Evolutionary conservation across 2,797 vertebrate genomes (phyloP).

Genomic region (Lutjanus campechanus): DNA sequence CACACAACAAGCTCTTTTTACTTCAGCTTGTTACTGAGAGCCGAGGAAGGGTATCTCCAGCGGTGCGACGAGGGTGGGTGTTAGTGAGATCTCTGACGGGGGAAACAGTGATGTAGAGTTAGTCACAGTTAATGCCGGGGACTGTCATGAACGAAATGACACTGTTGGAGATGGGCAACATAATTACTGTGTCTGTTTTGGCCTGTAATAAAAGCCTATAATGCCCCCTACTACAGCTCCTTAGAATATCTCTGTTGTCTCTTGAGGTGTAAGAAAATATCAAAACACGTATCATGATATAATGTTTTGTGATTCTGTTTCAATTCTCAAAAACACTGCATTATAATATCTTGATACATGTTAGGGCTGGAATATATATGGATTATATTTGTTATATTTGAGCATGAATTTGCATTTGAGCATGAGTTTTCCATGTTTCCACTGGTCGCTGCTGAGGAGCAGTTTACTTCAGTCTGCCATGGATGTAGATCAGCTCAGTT

Average conservation of each 20-base stretch:
- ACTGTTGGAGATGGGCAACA: constrained; percentile 14
- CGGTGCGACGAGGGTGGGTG: constrained; percentile 43
- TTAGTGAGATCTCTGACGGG: constrained; percentile 49
- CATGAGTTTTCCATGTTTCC: too few species aligned
- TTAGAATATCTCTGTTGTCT: constrained; percentile 23
- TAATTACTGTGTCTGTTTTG: constrained; percentile 44
- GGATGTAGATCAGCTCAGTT: too few species aligned
- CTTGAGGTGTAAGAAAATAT: too few species aligned
- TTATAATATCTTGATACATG: too few species aligned
- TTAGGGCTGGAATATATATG: too few species aligned
- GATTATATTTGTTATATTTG: too few species aligned
- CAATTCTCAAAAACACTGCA: too few species aligned
- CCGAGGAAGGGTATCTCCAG: constrained; percentile 45
- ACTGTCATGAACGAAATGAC: constrained; percentile 39
- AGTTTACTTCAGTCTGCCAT: too few species aligned
- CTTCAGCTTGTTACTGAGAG: constrained; percentile 56
- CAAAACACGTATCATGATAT: too few species aligned
- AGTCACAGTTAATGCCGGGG: constrained; percentile 42
- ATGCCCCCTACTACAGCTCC: background rate
- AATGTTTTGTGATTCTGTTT: too few species aligned
- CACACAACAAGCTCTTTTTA: constrained; percentile 43
- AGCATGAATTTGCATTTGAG: too few species aligned
- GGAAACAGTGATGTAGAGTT: constrained; percentile 45
- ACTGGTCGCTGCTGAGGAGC: too few species aligned
- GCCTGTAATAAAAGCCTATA: background rate